These are phyloP conservation scores for Microctonus aethiopoides DNA, from an alignment of 2,888 invertebrate species.

Conservation along the genomic window DNA sequence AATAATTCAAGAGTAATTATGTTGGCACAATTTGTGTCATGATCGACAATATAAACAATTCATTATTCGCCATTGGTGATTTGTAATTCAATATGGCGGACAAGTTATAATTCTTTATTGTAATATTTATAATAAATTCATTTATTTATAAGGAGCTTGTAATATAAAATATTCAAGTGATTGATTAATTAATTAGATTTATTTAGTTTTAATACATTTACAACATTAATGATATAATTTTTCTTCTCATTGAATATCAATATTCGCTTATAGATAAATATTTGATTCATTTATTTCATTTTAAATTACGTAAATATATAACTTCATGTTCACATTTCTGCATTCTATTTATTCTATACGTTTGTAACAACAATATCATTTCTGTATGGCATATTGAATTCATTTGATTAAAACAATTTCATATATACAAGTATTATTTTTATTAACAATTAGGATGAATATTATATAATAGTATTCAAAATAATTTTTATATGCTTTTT, in stretches of 20 bases:
- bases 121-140: no score
- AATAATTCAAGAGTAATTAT: no score
- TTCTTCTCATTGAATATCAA: background rate
- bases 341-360: background rate
- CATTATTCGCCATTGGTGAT: no score
- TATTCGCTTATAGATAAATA: background rate
- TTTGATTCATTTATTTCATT: slow-evolving; percentile 14
- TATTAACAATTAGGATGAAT: background rate
- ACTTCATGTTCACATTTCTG: background rate
- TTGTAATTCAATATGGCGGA: no score
- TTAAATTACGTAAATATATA: background rate
- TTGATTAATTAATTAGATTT: background rate
- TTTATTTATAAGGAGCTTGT: background rate
- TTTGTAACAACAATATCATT: background rate
- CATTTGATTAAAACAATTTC: background rate
- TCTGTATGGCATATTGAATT: background rate
- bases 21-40: no score
- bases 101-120: no score
- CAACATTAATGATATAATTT: slow-evolving; percentile 12
- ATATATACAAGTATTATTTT: background rate
- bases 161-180: background rate
- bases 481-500: background rate
- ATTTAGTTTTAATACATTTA: background rate
- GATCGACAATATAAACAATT: no score
- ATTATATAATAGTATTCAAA: background rate